phyloP scores from a whole-genome alignment of 2,888 invertebrate genomes.

The Amblyjoppa fuscipennis region DNA sequence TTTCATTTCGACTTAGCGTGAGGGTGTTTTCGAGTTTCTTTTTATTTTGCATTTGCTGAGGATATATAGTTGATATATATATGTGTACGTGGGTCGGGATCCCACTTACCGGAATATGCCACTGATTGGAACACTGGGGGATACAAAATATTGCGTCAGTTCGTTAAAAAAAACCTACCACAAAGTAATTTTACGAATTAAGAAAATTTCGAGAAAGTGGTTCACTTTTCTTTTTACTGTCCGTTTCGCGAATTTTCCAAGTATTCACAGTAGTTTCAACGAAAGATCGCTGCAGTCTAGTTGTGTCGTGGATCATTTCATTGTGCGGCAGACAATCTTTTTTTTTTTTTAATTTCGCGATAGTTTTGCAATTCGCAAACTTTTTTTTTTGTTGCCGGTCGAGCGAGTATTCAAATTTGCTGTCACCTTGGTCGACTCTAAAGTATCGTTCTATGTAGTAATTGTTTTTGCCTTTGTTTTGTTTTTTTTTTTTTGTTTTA shows the following conservation, averaged over 20 bases:
- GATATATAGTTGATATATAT: conserved; percentile 54
- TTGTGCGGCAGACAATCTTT: conserved; percentile 56
- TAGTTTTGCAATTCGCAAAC: conserved; percentile 12
- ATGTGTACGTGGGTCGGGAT: conserved; percentile 84
- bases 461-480: conserved; percentile 20
- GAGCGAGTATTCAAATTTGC: conserved; percentile 56
- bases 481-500: conserved; percentile 11
- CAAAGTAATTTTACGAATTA: conserved; percentile 52
- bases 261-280: conserved; percentile 31
- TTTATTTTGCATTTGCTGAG: conserved; percentile 53
- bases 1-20: conserved; percentile 64
- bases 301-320: conserved; percentile 48
- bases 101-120: conserved; percentile 97
- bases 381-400: conserved; percentile 25
- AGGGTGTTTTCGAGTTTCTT: conserved; percentile 41
- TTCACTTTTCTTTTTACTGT: conserved; percentile 31
- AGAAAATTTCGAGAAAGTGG: conserved; percentile 27
- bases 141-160: conserved; percentile 86
- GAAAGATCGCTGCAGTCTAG: conserved; percentile 19
- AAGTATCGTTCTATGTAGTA: conserved; percentile 44
- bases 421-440: conserved; percentile 46
- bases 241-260: conserved; percentile 30
- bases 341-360: neutral
- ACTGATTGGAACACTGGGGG: conserved; percentile 97
- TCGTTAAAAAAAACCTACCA: conserved; percentile 73